Percentiles rank a stretch among this genome's conserved stretches.
Conservation (phyloP, 2,797 vertebrate genomes). For the Hyperoplus lanceolatus region DNA sequence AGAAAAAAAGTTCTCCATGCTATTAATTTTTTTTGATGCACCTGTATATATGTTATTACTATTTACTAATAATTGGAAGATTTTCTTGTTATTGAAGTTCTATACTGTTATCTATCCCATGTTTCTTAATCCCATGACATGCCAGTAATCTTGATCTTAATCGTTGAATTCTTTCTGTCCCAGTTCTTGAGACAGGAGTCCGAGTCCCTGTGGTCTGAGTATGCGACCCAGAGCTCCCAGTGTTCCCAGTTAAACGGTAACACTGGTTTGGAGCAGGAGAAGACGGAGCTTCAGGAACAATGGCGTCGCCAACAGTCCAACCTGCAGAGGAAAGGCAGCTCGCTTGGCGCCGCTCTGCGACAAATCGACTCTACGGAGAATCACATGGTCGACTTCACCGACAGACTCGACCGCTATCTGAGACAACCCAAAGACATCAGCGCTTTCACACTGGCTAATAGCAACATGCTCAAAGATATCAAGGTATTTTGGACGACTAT, state of each 20-base stretch:
- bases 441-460: constrained; percentile 81
- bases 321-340: constrained; percentile 88
- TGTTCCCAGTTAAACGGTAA: constrained; percentile 73
- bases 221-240: constrained; percentile 80
- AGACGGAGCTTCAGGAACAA: constrained; percentile 80
- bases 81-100: background rate
- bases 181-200: constrained; percentile 88
- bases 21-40: too few relatives aligned
- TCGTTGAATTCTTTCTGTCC: background rate
- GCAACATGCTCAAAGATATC: constrained; percentile 84
- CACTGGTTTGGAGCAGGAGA: constrained; percentile 79
- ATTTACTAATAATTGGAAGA: background rate
- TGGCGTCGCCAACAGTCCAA: constrained; percentile 85
- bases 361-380: constrained; percentile 89
- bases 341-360: constrained; percentile 86
- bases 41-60: too few relatives aligned
- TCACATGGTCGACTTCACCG: constrained; percentile 84
- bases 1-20: too few relatives aligned
- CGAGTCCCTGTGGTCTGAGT: constrained; percentile 85
- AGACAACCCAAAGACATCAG: constrained; percentile 84
- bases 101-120: background rate
- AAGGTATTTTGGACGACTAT: constrained; percentile 72
- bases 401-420: constrained; percentile 83
- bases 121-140: background rate
- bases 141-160: background rate